A percentile compares a stretch with the other conserved stretches of the same genome.
Evolutionary conservation across 2,797 vertebrate genomes (phyloP).

Genomic region (Pyrocephalus nanus): DNA sequence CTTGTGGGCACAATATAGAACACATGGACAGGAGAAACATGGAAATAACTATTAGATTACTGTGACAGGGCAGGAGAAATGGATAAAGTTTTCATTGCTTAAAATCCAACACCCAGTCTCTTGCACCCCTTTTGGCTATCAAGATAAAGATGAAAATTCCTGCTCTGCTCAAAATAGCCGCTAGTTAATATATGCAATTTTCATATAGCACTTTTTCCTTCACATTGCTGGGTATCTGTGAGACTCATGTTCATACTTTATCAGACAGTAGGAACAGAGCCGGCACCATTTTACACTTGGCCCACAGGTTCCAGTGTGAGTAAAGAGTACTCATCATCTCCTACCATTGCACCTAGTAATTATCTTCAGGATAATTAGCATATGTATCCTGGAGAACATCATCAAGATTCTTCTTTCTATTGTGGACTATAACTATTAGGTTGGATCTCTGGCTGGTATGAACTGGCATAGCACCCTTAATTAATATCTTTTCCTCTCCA

Average conservation of each 20-base stretch:
- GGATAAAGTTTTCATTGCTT: neutral
- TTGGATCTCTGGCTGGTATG: neutral
- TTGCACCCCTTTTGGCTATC: neutral
- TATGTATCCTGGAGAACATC: slow-evolving; percentile 12
- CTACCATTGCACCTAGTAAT: slow-evolving; percentile 14
- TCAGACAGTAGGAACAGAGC: neutral
- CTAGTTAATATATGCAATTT: neutral
- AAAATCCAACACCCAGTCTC: neutral
- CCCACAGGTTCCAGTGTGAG: neutral
- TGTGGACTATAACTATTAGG: slow-evolving; percentile 22
- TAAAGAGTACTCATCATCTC: slow-evolving; percentile 10
- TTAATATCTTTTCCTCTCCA: slow-evolving; percentile 19
- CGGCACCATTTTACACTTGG: neutral
- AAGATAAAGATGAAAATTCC: neutral
- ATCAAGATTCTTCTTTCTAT: slow-evolving; percentile 31
- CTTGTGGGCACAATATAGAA: neutral
- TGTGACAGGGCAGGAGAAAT: neutral
- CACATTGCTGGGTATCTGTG: neutral
- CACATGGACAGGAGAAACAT: neutral
- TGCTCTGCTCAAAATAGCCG: neutral
- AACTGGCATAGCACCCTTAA: slow-evolving; percentile 6
- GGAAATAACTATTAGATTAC: neutral
- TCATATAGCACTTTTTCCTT: neutral
- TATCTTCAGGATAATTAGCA: slow-evolving; percentile 23
- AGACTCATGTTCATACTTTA: neutral